These are phyloP conservation scores for Elymnias hypermnestra DNA, from an alignment of 1,140 invertebrate genomes.

Conservation along the genomic window DNA sequence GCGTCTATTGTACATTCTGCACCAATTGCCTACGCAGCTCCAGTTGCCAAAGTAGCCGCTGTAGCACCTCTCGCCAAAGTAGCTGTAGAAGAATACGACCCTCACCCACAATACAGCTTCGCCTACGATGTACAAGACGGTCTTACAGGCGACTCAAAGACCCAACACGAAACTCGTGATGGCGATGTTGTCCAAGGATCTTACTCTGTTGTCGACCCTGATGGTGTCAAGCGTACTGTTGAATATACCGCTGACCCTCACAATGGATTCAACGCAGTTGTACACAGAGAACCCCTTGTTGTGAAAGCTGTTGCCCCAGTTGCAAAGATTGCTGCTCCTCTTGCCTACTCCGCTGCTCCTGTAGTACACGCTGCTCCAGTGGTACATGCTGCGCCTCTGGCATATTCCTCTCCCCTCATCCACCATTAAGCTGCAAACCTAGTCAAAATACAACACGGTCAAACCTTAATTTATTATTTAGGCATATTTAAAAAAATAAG, in stretches of 20 bases:
- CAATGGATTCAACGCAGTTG: slow-evolving; percentile 79
- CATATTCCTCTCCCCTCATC: slow-evolving; percentile 24
- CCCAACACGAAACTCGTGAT: slow-evolving; percentile 77
- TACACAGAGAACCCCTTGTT: slow-evolving; percentile 63
- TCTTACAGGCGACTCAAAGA: slow-evolving; percentile 79
- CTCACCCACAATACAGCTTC: slow-evolving; percentile 78
- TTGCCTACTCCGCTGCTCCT: slow-evolving; percentile 19
- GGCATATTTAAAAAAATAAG: background rate
- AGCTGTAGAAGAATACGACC: slow-evolving; percentile 75
- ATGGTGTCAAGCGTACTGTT: slow-evolving; percentile 76
- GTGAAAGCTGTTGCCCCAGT: slow-evolving; percentile 48
- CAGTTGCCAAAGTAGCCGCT: slow-evolving; percentile 5
- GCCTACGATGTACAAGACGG: slow-evolving; percentile 79
- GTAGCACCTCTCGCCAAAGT: slow-evolving; percentile 56
- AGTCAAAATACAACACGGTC: background rate
- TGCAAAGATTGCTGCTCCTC: slow-evolving; percentile 26
- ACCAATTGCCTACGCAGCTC: too few species aligned
- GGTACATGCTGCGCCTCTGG: slow-evolving; percentile 11
- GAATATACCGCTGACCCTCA: slow-evolving; percentile 78
- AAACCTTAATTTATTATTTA: background rate
- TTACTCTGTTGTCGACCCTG: slow-evolving; percentile 78
- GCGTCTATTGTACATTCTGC: slow-evolving; percentile 40
- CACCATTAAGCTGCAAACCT: background rate
- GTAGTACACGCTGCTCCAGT: slow-evolving; percentile 25
- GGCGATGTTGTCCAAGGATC: slow-evolving; percentile 78